Base-by-base conservation (phyloP, 2,888 invertebrate genomes). In the Diarsia brunnea region DNA sequence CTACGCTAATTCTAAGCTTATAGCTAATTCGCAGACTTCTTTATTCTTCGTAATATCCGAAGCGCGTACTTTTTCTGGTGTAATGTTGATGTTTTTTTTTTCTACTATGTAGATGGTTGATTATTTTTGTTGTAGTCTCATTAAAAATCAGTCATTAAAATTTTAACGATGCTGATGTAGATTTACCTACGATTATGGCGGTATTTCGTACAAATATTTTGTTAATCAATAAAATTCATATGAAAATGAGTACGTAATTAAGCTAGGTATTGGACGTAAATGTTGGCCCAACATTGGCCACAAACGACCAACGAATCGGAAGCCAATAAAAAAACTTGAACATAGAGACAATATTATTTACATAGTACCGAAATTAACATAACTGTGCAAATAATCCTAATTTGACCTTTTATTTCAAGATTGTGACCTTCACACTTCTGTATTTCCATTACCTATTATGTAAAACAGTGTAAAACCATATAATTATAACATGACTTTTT, bases 351-450 rank as follows among this genome's bases (percentile, higher is more conserved):
- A 58, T 27, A 51, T 21, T 51, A 64, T 78, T 65, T 49, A 49
- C 72, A n/a, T n/a, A n/a, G 43, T 53, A 14, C 31, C 4, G 21
- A 64, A 58, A 70, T 84, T 61, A 79, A 70, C 74, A 71, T 70
- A 60, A 43, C 43, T 61, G 45, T 74, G 70, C 65, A 71, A 82
- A 84, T 21, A 68, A 45, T 74, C 60, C 74, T 69, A 84, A 74
- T 82, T 68, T 68, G 67, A 74, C 70, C 55, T 75, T 75, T 69
- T 49, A 31, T 43, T 69, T 49, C 4, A 67, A 77, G 19, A 27
- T 38, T 14, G 43, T 53, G 38, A 43, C 79, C 72, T 60, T 69
- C 31, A 51, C 2, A 53, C 61, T 27, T 58, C 27, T 58, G 7
- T 2, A 14, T 14, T 24, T 8, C 24, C 2, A 58, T 24, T 8